Evolutionary conservation across 2,888 invertebrate genomes (phyloP).

Genomic region (Caenorhabditis auriculariae): DNA sequence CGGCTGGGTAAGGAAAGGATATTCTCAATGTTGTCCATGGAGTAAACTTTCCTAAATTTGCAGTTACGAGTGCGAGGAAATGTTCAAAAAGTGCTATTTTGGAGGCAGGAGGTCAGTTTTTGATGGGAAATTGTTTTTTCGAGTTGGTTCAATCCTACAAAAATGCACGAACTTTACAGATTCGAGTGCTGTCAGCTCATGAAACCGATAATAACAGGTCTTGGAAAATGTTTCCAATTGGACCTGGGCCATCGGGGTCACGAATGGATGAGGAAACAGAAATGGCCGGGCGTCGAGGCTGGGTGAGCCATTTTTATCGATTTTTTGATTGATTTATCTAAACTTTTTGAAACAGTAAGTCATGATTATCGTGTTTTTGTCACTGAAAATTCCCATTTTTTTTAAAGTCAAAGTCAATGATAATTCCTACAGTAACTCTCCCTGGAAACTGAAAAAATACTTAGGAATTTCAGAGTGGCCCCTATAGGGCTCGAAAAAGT

Average conservation of each 20-base stretch:
- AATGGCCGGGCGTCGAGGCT: slow-evolving; percentile 50
- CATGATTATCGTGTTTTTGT: too few species aligned
- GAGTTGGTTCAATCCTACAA: not conserved
- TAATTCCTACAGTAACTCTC: too few species aligned
- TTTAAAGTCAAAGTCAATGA: too few species aligned
- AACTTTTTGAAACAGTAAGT: too few species aligned
- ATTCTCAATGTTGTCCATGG: too few species aligned
- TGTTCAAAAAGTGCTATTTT: slow-evolving; percentile 48
- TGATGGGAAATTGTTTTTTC: slow-evolving; percentile 13
- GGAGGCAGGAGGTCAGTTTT: slow-evolving; percentile 47
- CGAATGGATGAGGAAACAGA: slow-evolving; percentile 51
- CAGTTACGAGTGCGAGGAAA: slow-evolving; percentile 43
- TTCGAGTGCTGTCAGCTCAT: slow-evolving; percentile 53
- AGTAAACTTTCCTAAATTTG: not conserved
- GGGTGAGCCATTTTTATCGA: too few species aligned
- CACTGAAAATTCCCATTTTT: too few species aligned
- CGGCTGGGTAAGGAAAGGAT: slow-evolving; percentile 42
- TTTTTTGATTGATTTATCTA: too few species aligned
- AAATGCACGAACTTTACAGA: not conserved
- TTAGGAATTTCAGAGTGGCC: too few species aligned
- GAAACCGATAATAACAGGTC: slow-evolving; percentile 48
- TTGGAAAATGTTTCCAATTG: slow-evolving; percentile 52
- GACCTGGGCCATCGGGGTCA: slow-evolving; percentile 36
- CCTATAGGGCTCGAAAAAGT: too few species aligned
- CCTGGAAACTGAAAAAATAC: too few species aligned